phyloP scores from a whole-genome alignment of 1,140 invertebrate genomes.

The Zaprionus taronus region DNA sequence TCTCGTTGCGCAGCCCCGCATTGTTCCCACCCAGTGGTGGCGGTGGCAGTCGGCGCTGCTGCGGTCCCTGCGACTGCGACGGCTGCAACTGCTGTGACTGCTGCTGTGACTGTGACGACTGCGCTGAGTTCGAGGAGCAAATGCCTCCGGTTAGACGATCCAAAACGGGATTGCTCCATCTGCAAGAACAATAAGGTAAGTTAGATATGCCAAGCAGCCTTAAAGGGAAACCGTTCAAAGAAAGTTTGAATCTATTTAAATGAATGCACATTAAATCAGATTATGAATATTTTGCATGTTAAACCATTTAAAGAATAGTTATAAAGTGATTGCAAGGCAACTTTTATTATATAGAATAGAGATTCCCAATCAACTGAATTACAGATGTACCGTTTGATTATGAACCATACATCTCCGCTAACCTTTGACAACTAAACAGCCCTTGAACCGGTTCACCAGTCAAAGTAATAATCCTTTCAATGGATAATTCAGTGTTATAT shows the following conservation, averaged over 20 bases:
- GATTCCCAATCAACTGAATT: too few relatives aligned
- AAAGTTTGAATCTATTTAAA: neutral
- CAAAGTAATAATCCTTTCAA: too few relatives aligned
- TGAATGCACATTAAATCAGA: too few relatives aligned
- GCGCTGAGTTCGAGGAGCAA: conserved; percentile 79
- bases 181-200: conserved; percentile 13
- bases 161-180: conserved; percentile 91
- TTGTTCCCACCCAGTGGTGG: conserved; percentile 59
- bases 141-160: conserved; percentile 91
- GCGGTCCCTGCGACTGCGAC: conserved; percentile 15
- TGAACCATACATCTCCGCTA: neutral
- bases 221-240: too few relatives aligned
- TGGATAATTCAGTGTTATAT: too few relatives aligned
- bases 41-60: conserved; percentile 54
- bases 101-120: conserved; percentile 53
- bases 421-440: neutral
- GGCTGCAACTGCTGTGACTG: conserved; percentile 34
- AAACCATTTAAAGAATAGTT: too few relatives aligned
- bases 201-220: neutral
- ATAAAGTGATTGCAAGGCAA: too few relatives aligned
- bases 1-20: conserved; percentile 89
- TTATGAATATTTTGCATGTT: too few relatives aligned
- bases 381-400: too few relatives aligned
- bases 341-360: too few relatives aligned
- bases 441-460: too few relatives aligned